Evolutionary conservation across 1,140 invertebrate species (phyloP).

Genomic region (Tetramorium parvispinum): DNA sequence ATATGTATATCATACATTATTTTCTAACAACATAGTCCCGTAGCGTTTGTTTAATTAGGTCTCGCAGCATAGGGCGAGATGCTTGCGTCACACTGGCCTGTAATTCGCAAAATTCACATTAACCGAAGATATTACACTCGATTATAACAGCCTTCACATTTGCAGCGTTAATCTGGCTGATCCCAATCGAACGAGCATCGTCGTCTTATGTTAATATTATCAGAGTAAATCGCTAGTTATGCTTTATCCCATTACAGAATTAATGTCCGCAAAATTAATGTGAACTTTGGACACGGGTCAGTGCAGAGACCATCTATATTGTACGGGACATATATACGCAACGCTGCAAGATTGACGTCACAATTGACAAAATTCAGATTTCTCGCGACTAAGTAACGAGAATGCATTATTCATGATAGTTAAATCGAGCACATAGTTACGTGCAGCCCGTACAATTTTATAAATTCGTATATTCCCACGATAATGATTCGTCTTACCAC

Average conservation of each 20-base stretch:
- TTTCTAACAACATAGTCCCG: slow-evolving; percentile 39
- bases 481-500: not conserved
- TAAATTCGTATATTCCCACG: not conserved
- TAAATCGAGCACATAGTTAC: not conserved
- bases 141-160: not conserved
- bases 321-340: slow-evolving; percentile 5
- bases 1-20: slow-evolving; percentile 55
- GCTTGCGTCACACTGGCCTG: not conserved
- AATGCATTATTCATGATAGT: not conserved
- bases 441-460: not conserved
- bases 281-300: slow-evolving; percentile 39
- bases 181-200: slow-evolving; percentile 1
- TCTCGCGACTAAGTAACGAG: not conserved
- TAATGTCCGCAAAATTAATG: slow-evolving; percentile 25
- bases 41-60: slow-evolving; percentile 13
- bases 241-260: slow-evolving; percentile 41
- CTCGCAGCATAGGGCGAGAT: slow-evolving; percentile 16
- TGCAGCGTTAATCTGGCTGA: slow-evolving; percentile 15
- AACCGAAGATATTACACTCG: not conserved
- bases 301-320: slow-evolving; percentile 32
- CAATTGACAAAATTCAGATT: not conserved
- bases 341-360: slow-evolving; percentile 6
- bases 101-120: slow-evolving; percentile 45
- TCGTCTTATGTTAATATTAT: slow-evolving; percentile 56
- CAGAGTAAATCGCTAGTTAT: slow-evolving; percentile 13